These are phyloP conservation scores for Diarsia mendica DNA, from an alignment of 2,888 invertebrate species.

Conservation along the genomic window DNA sequence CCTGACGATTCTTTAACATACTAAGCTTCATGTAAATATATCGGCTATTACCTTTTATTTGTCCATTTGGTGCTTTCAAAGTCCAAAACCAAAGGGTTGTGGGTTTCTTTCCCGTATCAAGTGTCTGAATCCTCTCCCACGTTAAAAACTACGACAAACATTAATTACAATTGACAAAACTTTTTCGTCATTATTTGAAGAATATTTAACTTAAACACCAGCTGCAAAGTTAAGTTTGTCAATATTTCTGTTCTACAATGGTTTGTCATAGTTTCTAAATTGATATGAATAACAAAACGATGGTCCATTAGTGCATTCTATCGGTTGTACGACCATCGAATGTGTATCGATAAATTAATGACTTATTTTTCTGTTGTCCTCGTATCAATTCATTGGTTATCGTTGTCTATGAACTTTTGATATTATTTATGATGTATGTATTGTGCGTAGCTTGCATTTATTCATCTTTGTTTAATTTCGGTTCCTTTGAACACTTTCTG, in stretches of 20 bases:
- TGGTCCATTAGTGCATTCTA: constrained; percentile 70
- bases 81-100: constrained; percentile 74
- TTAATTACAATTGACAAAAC: constrained; percentile 42
- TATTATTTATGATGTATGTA: constrained; percentile 34
- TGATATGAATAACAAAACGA: constrained; percentile 73
- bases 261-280: constrained; percentile 65
- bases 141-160: constrained; percentile 55
- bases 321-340: constrained; percentile 71
- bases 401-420: constrained; percentile 34
- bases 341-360: constrained; percentile 70
- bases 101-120: constrained; percentile 79
- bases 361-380: constrained; percentile 62
- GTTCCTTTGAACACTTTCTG: constrained; percentile 8
- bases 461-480: constrained; percentile 9
- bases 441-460: constrained; percentile 27
- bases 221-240: constrained; percentile 24
- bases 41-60: constrained; percentile 77
- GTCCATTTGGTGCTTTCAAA: constrained; percentile 73
- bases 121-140: constrained; percentile 79
- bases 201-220: neutral
- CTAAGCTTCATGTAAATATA: constrained; percentile 61
- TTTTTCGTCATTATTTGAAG: constrained; percentile 22
- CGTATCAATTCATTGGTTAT: constrained; percentile 48
- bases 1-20: constrained; percentile 62
- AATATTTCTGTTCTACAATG: constrained; percentile 66